Evolutionary conservation across 2,113 vertebrate genomes (phyloP).

Genomic region (Ceyx margarethae): DNA sequence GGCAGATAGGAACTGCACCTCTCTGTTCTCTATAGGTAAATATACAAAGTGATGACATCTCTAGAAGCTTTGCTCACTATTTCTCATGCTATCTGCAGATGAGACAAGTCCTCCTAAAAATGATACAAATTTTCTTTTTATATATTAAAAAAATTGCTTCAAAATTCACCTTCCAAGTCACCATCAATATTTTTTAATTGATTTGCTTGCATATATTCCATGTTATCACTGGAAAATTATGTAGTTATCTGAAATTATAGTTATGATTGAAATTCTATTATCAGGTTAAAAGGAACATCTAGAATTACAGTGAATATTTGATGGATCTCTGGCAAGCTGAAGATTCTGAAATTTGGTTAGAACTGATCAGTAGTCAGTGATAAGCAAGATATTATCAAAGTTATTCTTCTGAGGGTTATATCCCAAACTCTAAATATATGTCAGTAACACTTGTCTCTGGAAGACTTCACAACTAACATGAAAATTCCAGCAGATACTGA

Average conservation of each 20-base stretch:
- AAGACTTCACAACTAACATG: background rate
- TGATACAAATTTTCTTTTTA: background rate
- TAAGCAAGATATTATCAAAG: background rate
- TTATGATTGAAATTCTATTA: background rate
- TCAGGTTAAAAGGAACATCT: background rate
- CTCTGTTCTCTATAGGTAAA: background rate
- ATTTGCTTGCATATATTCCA: background rate
- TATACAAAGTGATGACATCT: background rate
- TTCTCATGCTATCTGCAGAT: background rate
- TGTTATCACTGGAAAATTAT: background rate
- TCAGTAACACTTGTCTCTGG: background rate
- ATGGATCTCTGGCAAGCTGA: background rate
- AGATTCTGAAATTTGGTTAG: background rate
- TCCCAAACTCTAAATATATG: background rate
- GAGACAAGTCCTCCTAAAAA: background rate
- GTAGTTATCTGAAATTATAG: background rate
- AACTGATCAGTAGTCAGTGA: background rate
- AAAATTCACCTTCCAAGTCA: background rate
- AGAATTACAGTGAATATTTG: background rate
- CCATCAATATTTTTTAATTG: background rate
- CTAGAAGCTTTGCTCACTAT: background rate
- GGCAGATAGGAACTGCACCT: background rate
- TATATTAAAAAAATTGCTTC: background rate
- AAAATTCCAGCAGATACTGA: background rate
- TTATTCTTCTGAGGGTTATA: background rate